Evolutionary conservation across 2,113 vertebrate species (phyloP).

Genomic region (Vidua macroura): DNA sequence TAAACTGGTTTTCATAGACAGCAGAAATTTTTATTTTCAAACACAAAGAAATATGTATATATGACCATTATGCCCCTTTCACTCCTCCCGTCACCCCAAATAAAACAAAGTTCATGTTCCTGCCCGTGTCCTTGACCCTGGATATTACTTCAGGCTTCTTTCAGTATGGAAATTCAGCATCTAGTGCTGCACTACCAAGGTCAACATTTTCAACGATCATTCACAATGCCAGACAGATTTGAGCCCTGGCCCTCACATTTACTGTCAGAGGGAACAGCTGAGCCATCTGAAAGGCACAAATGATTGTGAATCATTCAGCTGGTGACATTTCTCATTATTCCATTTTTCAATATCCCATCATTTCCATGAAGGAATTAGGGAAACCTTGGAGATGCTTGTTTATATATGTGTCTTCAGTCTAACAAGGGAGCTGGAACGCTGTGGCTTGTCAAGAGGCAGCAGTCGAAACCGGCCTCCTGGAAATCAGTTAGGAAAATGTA

Average conservation of each 20-base stretch:
- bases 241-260: background rate
- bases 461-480: conserved; percentile 30
- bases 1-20: background rate
- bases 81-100: background rate
- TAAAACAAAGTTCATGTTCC: background rate
- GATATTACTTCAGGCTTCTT: background rate
- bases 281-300: background rate
- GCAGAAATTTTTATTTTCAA: background rate
- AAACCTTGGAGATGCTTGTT: conserved; percentile 14
- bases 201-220: background rate
- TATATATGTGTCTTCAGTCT: background rate
- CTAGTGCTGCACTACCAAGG: background rate
- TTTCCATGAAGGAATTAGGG: background rate
- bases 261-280: background rate
- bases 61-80: background rate
- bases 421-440: conserved; percentile 5
- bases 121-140: background rate
- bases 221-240: background rate
- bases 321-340: background rate
- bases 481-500: conserved; percentile 60
- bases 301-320: background rate
- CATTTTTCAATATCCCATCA: background rate
- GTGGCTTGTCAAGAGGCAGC: background rate
- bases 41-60: background rate
- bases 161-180: background rate